These are phyloP conservation scores for Ophion slaviceki DNA, from an alignment of 2,888 invertebrate genomes.

Conservation along the genomic window DNA sequence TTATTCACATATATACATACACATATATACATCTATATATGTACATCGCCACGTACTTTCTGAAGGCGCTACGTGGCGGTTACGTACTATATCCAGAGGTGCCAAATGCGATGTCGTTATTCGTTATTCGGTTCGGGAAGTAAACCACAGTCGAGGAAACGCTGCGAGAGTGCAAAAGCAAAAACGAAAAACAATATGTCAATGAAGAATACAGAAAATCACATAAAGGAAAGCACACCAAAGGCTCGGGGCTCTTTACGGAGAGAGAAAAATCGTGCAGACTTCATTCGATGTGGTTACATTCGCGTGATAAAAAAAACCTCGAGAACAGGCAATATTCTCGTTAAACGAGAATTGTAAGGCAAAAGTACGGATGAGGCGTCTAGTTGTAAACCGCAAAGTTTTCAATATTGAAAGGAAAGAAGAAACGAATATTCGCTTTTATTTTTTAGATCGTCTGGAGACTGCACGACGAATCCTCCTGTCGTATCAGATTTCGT, in stretches of 20 bases:
- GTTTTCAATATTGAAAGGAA: neutral
- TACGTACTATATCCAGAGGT: constrained; percentile 72
- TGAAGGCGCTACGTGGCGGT: constrained; percentile 54
- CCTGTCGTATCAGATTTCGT: constrained; percentile 62
- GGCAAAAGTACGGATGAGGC: neutral
- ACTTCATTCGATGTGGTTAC: constrained; percentile 11
- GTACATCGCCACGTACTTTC: constrained; percentile 63
- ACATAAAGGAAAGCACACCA: constrained; percentile 49
- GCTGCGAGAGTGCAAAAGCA: constrained; percentile 41
- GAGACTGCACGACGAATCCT: constrained; percentile 61
- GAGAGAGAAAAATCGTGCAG: constrained; percentile 56
- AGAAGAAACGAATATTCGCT: neutral
- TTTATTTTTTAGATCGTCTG: constrained; percentile 13
- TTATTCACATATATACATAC: constrained; percentile 52
- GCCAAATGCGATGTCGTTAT: constrained; percentile 70
- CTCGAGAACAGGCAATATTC: neutral
- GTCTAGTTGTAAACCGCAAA: constrained; percentile 3
- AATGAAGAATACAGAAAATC: constrained; percentile 1
- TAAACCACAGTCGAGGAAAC: constrained; percentile 59
- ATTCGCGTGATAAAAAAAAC: constrained; percentile 3
- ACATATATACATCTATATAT: constrained; percentile 59
- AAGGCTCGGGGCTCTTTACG: constrained; percentile 62
- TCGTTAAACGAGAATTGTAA: neutral
- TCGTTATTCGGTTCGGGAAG: constrained; percentile 64
- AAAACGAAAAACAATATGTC: constrained; percentile 19